Percentiles rank a stretch among this genome's conserved stretches.
Evolutionary conservation across 2,113 vertebrate species (phyloP).

Genomic region (Columba livia): DNA sequence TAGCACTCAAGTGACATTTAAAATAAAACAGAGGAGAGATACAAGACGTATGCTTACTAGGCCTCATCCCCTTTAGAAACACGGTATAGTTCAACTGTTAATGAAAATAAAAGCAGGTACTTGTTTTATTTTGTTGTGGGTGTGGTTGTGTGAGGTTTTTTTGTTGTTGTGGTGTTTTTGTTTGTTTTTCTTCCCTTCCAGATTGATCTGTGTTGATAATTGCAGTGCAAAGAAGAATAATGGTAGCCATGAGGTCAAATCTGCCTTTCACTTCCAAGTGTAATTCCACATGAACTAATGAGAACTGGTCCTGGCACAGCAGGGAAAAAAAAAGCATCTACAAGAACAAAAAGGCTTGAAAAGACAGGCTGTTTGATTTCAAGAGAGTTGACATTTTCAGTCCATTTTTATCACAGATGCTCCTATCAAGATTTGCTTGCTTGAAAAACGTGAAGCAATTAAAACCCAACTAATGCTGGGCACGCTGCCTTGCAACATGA

Average conservation of each 20-base stretch:
- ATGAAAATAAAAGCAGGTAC: not conserved
- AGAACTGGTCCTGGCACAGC: not conserved
- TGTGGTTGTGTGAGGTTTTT: too few species aligned
- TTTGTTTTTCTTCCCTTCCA: not conserved
- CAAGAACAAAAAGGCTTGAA: constrained; percentile 22
- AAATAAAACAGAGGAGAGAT: not conserved
- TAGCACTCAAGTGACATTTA: constrained; percentile 11
- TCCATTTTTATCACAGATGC: constrained; percentile 15
- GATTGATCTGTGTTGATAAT: not conserved
- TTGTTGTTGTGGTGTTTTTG: too few species aligned
- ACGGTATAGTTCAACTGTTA: not conserved
- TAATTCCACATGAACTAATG: not conserved
- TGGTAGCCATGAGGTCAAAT: not conserved
- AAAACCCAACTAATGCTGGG: not conserved
- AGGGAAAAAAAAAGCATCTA: not conserved
- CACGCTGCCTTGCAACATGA: not conserved
- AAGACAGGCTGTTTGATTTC: not conserved
- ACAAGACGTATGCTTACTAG: not conserved
- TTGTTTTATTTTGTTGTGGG: not conserved
- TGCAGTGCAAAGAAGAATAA: not conserved
- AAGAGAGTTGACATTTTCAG: not conserved
- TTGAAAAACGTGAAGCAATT: not conserved
- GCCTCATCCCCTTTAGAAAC: not conserved
- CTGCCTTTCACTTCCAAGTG: not conserved
- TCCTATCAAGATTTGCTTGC: constrained; percentile 5